These are phyloP conservation scores for Eulemur coronatus DNA, from an alignment of 2,797 vertebrate genomes.

Conservation along the genomic window DNA sequence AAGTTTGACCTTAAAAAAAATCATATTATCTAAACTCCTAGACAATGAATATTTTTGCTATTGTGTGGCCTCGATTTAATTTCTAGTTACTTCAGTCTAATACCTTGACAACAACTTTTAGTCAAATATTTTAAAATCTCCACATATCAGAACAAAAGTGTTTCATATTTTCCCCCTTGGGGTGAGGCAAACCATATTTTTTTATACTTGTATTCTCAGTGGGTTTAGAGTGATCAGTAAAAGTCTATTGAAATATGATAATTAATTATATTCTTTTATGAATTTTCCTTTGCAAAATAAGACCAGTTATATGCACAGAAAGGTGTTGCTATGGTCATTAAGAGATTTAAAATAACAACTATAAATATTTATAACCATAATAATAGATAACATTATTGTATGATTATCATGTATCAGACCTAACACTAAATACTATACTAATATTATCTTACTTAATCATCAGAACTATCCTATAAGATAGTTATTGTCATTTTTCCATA, in stretches of 20 bases:
- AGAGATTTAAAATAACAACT: background rate
- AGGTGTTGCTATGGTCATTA: background rate
- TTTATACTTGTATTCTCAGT: background rate
- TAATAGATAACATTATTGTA: background rate
- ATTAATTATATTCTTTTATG: constrained; percentile 24
- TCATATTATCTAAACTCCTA: background rate
- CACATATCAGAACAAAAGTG: background rate
- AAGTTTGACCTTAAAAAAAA: background rate
- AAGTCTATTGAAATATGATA: background rate
- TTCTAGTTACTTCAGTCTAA: background rate
- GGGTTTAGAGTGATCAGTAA: background rate
- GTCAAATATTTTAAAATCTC: background rate
- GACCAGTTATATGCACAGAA: background rate
- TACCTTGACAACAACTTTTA: background rate
- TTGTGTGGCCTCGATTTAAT: background rate
- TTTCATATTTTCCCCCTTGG: background rate
- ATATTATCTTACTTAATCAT: background rate
- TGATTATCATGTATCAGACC: background rate
- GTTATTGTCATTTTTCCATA: background rate
- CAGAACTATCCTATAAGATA: background rate
- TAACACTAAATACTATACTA: background rate
- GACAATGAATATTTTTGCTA: background rate
- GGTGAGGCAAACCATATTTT: background rate
- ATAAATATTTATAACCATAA: background rate
- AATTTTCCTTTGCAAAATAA: background rate